Evolutionary conservation across 2,888 invertebrate species (phyloP).

Genomic region (Neoascia interrupta): DNA sequence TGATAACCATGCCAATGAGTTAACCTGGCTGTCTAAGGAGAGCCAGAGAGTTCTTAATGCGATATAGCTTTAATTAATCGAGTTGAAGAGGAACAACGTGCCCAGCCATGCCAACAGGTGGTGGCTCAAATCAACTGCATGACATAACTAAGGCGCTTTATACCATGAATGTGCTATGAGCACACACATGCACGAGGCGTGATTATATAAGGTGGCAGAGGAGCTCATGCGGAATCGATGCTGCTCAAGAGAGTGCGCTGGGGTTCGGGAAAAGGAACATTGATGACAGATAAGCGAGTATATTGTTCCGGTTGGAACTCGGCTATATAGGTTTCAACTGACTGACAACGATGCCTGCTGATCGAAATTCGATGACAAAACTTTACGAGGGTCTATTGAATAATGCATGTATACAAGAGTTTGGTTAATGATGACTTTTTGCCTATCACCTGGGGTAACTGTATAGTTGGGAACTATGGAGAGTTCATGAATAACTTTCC

Average conservation of each 20-base stretch:
- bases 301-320: too few relatives aligned
- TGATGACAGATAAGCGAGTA: conserved; percentile 4
- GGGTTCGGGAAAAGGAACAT: too few relatives aligned
- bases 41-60: too few relatives aligned
- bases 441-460: too few relatives aligned
- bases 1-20: background rate
- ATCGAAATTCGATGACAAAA: conserved; percentile 21
- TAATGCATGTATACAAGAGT: background rate
- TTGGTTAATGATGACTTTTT: too few relatives aligned
- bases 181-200: too few relatives aligned
- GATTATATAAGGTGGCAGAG: too few relatives aligned
- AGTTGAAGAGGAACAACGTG: conserved; percentile 33
- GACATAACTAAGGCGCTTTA: conserved; percentile 40
- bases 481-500: too few relatives aligned
- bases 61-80: conserved; percentile 34
- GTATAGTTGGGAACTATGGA: too few relatives aligned
- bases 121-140: conserved; percentile 40
- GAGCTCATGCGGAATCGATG: too few relatives aligned
- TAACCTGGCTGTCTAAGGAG: background rate
- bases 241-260: too few relatives aligned
- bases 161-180: too few relatives aligned
- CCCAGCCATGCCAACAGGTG: conserved; percentile 43
- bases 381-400: conserved; percentile 14
- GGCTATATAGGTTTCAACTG: conserved; percentile 10
- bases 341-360: background rate